Conservation (phyloP, 2,797 vertebrate genomes). For the Danio tinwini region DNA sequence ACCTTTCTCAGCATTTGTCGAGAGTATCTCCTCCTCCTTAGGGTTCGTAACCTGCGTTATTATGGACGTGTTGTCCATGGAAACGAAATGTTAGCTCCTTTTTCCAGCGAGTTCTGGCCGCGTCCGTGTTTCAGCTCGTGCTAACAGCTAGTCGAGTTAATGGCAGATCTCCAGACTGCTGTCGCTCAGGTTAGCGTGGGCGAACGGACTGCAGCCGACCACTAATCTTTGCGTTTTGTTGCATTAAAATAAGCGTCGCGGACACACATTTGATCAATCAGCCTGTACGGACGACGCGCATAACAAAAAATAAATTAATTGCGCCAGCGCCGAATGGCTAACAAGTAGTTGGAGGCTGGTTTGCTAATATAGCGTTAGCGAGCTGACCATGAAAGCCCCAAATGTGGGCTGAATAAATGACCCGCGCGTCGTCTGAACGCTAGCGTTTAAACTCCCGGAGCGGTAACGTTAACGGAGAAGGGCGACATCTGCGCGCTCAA, state of each 20-base stretch:
- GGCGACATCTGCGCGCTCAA: background rate
- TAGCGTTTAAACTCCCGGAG: constrained; percentile 22
- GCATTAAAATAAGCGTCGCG: constrained; percentile 44
- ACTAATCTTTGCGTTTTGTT: constrained; percentile 52
- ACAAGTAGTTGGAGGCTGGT: constrained; percentile 21
- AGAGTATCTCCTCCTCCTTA: constrained; percentile 94
- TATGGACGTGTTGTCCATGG: constrained; percentile 99
- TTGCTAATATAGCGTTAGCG: constrained; percentile 43
- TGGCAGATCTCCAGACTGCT: constrained; percentile 68
- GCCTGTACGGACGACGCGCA: constrained; percentile 3
- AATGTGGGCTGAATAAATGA: constrained; percentile 9
- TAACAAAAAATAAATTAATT: constrained; percentile 4
- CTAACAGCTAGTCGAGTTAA: constrained; percentile 56
- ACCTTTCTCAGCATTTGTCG: constrained; percentile 84
- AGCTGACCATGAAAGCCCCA: constrained; percentile 32
- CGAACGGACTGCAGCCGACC: constrained; percentile 48
- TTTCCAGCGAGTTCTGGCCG: constrained; percentile 50
- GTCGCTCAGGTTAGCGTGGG: constrained; percentile 68
- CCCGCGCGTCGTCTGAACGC: constrained; percentile 8
- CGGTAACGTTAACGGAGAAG: background rate
- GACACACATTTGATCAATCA: constrained; percentile 48
- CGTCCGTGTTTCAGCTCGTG: constrained; percentile 61
- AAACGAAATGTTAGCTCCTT: constrained; percentile 72
- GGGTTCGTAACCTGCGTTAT: constrained; percentile 98
- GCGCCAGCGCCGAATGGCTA: constrained; percentile 23